These are phyloP conservation scores for Colletes latitarsis DNA, from an alignment of 1,140 invertebrate species.

Conservation along the genomic window DNA sequence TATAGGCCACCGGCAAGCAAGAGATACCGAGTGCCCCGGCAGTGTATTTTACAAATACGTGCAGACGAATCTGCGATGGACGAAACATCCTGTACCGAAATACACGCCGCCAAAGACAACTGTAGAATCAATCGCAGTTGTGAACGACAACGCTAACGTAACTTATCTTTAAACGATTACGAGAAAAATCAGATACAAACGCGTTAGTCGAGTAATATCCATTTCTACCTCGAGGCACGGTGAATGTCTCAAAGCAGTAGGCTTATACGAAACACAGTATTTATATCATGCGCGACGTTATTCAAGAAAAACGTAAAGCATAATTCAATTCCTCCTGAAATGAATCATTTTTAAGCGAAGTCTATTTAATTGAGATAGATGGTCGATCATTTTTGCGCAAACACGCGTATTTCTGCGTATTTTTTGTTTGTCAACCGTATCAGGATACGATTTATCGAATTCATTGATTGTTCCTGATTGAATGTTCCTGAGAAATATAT, in stretches of 20 bases:
- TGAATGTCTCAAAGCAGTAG: not conserved
- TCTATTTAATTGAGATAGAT: no score
- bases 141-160: not conserved
- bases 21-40: conserved; percentile 80
- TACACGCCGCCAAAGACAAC: not conserved
- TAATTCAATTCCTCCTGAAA: not conserved
- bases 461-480: not conserved
- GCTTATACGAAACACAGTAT: not conserved
- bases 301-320: not conserved
- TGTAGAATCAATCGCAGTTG: not conserved
- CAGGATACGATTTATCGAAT: not conserved
- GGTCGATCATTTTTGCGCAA: no score
- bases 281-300: not conserved
- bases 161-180: not conserved
- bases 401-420: no score
- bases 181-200: not conserved
- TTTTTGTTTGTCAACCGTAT: not conserved
- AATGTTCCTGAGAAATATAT: conserved; percentile 1
- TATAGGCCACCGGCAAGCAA: conserved; percentile 80
- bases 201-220: not conserved
- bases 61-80: conserved; percentile 79
- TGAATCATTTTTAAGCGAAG: not conserved
- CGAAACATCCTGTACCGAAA: conserved; percentile 54
- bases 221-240: not conserved
- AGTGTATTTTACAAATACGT: conserved; percentile 81